A percentile compares a stretch with the other conserved stretches of the same genome.
Evolutionary conservation across 2,888 invertebrate genomes (phyloP).

Genomic region (Acanthosoma haemorrhoidale): DNA sequence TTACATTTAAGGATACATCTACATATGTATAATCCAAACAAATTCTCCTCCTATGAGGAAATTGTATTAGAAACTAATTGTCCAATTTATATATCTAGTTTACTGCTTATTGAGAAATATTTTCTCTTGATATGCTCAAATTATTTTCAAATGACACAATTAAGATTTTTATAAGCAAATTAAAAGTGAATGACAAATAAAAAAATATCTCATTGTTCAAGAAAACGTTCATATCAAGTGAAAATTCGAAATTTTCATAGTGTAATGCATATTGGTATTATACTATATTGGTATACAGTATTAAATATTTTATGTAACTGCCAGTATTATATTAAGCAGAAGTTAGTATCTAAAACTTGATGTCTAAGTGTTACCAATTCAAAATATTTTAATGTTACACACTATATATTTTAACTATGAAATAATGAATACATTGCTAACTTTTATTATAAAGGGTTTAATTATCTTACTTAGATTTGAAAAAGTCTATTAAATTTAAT

Average conservation of each 20-base stretch:
- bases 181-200: not conserved
- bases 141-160: not conserved
- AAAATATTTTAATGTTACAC: not conserved
- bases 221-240: constrained; percentile 1
- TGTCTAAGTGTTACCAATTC: not conserved
- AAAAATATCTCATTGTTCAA: not conserved
- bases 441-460: too few species aligned
- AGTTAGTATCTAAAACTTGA: not conserved
- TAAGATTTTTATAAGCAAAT: not conserved
- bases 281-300: too few species aligned
- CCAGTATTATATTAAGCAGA: not conserved
- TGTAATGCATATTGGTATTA: too few species aligned
- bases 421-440: too few species aligned
- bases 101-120: not conserved
- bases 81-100: not conserved
- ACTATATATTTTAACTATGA: not conserved
- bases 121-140: constrained; percentile 1
- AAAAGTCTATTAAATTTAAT: not conserved
- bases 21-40: constrained; percentile 14
- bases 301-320: too few species aligned
- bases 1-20: constrained; percentile 51
- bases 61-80: not conserved
- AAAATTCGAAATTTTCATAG: not conserved
- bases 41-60: not conserved
- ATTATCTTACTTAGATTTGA: too few species aligned